phyloP scores from a whole-genome alignment of 2,888 invertebrate species.

The Ormyrus labotus region DNA sequence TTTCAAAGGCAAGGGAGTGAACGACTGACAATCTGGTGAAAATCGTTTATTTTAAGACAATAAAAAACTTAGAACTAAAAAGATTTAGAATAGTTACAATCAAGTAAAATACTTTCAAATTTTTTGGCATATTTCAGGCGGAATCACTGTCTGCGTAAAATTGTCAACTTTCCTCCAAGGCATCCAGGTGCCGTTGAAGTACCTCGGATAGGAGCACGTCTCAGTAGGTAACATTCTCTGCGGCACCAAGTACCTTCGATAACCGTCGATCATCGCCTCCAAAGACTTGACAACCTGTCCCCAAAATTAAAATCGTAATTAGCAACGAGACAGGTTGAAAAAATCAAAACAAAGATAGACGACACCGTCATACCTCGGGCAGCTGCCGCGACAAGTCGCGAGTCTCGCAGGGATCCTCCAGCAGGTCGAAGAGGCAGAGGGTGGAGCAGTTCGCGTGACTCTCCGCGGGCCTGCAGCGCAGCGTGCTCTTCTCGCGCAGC shows the following conservation, averaged over 20 bases:
- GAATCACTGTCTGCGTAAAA: no score
- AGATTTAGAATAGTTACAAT: no score
- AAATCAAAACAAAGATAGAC: constrained; percentile 12
- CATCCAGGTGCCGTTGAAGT: constrained; percentile 67
- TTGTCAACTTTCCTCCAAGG: constrained; percentile 62
- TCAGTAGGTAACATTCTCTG: constrained; percentile 61
- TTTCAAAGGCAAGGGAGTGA: no score
- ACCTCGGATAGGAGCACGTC: constrained; percentile 61
- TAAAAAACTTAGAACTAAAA: no score
- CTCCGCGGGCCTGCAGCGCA: constrained; percentile 59
- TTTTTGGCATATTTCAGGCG: no score
- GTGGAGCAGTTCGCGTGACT: constrained; percentile 60
- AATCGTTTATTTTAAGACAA: no score
- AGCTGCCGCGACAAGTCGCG: constrained; percentile 63
- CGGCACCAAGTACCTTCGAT: constrained; percentile 58
- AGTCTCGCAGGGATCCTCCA: constrained; percentile 70
- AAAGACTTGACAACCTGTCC: constrained; percentile 63
- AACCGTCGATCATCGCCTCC: constrained; percentile 59
- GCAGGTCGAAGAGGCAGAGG: constrained; percentile 67
- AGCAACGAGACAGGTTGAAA: not conserved
- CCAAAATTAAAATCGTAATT: constrained; percentile 11
- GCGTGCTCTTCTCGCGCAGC: constrained; percentile 52
- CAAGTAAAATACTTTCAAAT: no score
- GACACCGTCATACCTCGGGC: constrained; percentile 60
- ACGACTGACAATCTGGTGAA: no score